These are phyloP conservation scores for Peromyscus attwateri DNA, from an alignment of 2,797 vertebrate genomes.

Conservation along the genomic window DNA sequence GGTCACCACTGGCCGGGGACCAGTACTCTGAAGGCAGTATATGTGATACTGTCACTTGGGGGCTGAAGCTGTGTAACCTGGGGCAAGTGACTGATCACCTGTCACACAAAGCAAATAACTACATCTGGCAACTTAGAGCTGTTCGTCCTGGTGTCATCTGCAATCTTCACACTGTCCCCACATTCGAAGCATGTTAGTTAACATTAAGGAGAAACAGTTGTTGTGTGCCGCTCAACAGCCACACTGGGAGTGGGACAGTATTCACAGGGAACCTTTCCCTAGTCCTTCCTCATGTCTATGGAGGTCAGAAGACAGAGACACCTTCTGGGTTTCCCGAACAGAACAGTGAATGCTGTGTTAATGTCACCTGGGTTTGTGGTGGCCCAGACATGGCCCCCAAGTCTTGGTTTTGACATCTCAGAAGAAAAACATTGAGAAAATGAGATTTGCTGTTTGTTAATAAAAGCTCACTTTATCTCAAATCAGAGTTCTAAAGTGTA, in stretches of 20 bases:
- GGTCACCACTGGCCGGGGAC: not conserved
- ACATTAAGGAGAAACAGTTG: not conserved
- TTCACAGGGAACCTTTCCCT: not conserved
- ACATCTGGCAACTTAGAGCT: not conserved
- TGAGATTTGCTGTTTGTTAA: slow-evolving; percentile 71
- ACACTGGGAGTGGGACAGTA: not conserved
- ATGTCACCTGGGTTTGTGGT: slow-evolving; percentile 19
- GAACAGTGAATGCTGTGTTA: not conserved
- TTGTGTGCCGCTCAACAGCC: not conserved
- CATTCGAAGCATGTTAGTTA: not conserved
- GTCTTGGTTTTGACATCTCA: slow-evolving; percentile 56
- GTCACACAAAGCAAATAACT: not conserved
- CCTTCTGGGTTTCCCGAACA: slow-evolving; percentile 15
- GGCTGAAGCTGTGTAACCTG: not conserved
- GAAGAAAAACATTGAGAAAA: slow-evolving; percentile 68
- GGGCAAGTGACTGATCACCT: not conserved
- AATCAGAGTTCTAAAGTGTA: slow-evolving; percentile 83
- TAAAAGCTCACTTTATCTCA: slow-evolving; percentile 82
- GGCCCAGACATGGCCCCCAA: slow-evolving; percentile 16
- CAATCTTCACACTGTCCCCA: not conserved
- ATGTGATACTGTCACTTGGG: not conserved
- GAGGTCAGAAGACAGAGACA: not conserved
- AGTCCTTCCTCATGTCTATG: not conserved
- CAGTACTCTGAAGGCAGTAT: not conserved
- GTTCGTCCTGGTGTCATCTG: not conserved